phyloP scores from a whole-genome alignment of 1,140 invertebrate genomes.

The Parapsyche elsis region DNA sequence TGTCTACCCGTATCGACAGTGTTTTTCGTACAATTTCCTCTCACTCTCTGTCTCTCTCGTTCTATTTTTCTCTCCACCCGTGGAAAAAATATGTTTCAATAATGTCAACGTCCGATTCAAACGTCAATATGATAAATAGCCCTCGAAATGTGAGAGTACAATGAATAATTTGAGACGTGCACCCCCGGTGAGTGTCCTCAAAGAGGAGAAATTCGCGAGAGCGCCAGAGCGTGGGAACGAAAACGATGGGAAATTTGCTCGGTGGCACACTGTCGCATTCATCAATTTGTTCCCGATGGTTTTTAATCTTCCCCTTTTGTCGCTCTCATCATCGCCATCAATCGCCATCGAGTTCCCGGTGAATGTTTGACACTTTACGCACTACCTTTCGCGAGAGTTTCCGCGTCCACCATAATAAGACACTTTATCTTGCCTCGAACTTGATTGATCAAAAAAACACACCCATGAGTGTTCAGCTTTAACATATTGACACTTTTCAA shows the following conservation, averaged over 20 bases:
- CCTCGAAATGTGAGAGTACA: constrained; percentile 18
- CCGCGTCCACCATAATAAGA: constrained; percentile 1
- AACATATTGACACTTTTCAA: too few relatives aligned
- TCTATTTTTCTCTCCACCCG: background rate
- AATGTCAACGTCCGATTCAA: constrained; percentile 30
- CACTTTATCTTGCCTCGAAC: background rate
- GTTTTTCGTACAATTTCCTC: constrained; percentile 32
- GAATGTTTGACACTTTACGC: background rate
- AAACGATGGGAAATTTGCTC: constrained; percentile 2
- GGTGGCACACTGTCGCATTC: background rate
- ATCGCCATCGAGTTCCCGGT: background rate
- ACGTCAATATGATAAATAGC: constrained; percentile 33
- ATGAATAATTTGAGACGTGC: constrained; percentile 8
- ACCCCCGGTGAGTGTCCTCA: background rate
- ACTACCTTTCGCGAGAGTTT: background rate
- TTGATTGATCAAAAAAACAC: too few relatives aligned
- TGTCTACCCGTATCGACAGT: background rate
- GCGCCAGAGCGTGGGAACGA: background rate
- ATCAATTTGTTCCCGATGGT: constrained; percentile 19
- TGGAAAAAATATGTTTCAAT: constrained; percentile 27
- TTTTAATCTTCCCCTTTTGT: constrained; percentile 18
- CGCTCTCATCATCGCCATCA: background rate
- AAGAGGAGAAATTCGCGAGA: background rate
- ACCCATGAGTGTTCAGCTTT: too few relatives aligned
- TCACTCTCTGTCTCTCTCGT: background rate